Conservation (phyloP, 1,140 invertebrate species). For the Listronotus bonariensis region DNA sequence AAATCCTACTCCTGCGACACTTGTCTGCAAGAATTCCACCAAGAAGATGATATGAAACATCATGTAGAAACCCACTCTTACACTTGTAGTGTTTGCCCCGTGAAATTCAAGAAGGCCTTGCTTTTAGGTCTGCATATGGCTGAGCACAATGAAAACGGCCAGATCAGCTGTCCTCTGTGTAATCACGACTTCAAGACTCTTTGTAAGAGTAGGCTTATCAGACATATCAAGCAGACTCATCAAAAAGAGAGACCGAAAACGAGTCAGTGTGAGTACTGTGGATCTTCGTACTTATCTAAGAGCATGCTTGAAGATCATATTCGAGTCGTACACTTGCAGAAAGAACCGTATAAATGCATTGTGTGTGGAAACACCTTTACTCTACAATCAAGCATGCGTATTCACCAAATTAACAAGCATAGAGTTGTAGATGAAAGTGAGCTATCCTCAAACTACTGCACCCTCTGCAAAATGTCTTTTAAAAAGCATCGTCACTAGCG, state of each 20-base stretch:
- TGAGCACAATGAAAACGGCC: conserved; percentile 25
- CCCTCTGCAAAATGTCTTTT: conserved; percentile 33
- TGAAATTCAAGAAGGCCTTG: conserved; percentile 35
- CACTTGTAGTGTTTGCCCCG: conserved; percentile 30
- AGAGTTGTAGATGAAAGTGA: conserved; percentile 31
- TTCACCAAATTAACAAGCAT: conserved; percentile 35
- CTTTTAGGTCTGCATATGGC: conserved; percentile 37
- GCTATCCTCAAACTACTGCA: conserved; percentile 30
- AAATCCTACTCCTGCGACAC: conserved; percentile 34
- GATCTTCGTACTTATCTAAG: conserved; percentile 26
- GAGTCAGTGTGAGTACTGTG: conserved; percentile 48
- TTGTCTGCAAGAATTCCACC: conserved; percentile 30
- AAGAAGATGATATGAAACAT: conserved; percentile 46
- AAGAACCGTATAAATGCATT: conserved; percentile 32
- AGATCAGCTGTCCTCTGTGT: conserved; percentile 40
- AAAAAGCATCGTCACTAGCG: conserved; percentile 26
- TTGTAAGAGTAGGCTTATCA: conserved; percentile 32
- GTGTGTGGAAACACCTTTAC: conserved; percentile 30
- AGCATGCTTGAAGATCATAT: conserved; percentile 32
- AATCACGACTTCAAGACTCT: conserved; percentile 32
- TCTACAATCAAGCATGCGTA: conserved; percentile 30
- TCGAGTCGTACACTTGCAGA: conserved; percentile 26
- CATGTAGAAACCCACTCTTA: conserved; percentile 34
- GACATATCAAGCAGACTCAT: conserved; percentile 43
- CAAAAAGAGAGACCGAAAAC: conserved; percentile 37